phyloP scores from a whole-genome alignment of 2,888 invertebrate genomes.

The Himalopsyche anomala region DNA sequence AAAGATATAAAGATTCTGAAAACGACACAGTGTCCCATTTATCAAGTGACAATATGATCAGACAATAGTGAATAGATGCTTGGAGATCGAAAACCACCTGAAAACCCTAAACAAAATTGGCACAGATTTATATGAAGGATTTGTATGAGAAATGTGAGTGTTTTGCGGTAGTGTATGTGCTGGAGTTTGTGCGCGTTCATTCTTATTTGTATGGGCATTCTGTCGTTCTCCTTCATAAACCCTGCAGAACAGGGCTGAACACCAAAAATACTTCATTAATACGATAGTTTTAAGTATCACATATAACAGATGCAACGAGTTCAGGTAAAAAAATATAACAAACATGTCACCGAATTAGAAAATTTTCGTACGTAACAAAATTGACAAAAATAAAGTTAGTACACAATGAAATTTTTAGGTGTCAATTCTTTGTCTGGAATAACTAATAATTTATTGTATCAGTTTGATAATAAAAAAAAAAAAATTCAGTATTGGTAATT shows the following conservation, averaged over 20 bases:
- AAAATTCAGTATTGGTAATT: too few relatives aligned
- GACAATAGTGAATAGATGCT: constrained; percentile 22
- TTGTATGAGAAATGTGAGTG: constrained; percentile 30
- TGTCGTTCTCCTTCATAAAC: constrained; percentile 10
- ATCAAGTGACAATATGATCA: constrained; percentile 38
- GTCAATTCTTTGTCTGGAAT: too few relatives aligned
- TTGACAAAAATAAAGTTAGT: too few relatives aligned
- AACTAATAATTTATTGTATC: too few relatives aligned
- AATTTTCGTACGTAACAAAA: too few relatives aligned
- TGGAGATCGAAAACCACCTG: constrained; percentile 35
- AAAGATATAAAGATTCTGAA: constrained; percentile 15
- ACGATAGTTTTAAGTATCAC: too few relatives aligned
- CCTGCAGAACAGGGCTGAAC: background rate
- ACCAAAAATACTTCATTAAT: too few relatives aligned
- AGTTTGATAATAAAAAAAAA: too few relatives aligned
- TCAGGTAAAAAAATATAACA: too few relatives aligned
- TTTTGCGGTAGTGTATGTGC: background rate
- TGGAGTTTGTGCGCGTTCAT: background rate
- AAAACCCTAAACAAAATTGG: constrained; percentile 8
- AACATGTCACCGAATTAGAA: too few relatives aligned
- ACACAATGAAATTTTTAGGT: too few relatives aligned
- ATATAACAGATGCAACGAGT: too few relatives aligned
- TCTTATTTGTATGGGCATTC: constrained; percentile 22
- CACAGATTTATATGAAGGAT: constrained; percentile 36
- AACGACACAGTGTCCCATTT: constrained; percentile 9